Base-by-base conservation (phyloP, 2,797 vertebrate species). In the Chaenodraco wilsoni region DNA sequence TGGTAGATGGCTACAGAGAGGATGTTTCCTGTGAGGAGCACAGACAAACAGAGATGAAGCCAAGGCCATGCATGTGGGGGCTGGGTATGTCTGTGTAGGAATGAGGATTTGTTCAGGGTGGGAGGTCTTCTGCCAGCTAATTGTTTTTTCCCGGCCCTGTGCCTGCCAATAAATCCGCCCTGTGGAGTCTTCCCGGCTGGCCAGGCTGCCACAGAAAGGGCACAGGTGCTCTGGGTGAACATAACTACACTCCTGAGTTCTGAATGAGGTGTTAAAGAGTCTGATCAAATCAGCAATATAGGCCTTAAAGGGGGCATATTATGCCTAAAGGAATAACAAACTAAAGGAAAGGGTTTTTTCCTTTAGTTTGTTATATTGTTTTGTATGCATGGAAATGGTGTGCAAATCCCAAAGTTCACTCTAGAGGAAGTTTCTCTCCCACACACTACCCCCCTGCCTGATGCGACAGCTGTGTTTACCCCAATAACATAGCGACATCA, bases 91-190 rank as follows among this genome's bases (percentile, higher is more conserved):
- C 44, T 60, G 61, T 61, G 78, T 48, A 71, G 70, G 76, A 72
- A 82, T 76, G 27, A 72, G 70, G 67, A 61, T 76, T 81, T 84
- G 71, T 82, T 88, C 78, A 55, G 82, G 72, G 67, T 87, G 65
- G 85, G 81, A 84, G 87, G 88, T 84, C 86, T 82, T 74, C 77
- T 72, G 69, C 62, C 84, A 84, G 75, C 76, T 90, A 88, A 88
- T 91, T 92, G 84, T 89, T 78, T 91, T 91, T 89, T 74, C 58
- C 72, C 55, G 41, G 84, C 80, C 78, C 72, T 83, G 84, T 85
- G 76, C 62, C 72, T 81, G 76, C 82, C 88, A 83, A 83, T 89
- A 89, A 88, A 91, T 89, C 83, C 85, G 81, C 54, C 74, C 78
- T 76, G 73, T 69, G 76, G 73, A 68, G 63, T 86, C 79, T 82